These are phyloP conservation scores for Antechinus flavipes DNA, from an alignment of 2,113 vertebrate genomes.

Conservation along the genomic window DNA sequence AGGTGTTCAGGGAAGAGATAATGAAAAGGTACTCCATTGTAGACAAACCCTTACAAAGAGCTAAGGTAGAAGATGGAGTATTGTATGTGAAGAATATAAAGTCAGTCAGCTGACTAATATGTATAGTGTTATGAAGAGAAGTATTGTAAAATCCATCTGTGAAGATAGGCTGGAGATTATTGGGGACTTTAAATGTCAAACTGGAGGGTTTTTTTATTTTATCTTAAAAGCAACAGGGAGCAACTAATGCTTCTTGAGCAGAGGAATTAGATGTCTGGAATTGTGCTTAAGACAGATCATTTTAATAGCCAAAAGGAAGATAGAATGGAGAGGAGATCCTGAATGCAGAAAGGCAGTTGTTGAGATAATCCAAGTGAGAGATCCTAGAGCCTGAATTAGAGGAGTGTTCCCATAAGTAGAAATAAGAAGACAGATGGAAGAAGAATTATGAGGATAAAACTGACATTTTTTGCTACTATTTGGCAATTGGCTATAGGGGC, in stretches of 20 bases:
- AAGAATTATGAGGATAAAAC: background rate
- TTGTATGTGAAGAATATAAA: background rate
- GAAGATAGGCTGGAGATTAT: background rate
- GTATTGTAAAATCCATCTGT: background rate
- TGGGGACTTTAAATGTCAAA: background rate
- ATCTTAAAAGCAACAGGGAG: background rate
- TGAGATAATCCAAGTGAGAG: background rate
- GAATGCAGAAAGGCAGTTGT: background rate
- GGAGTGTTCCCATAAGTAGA: background rate
- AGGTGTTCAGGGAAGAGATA: background rate
- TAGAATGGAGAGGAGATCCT: background rate
- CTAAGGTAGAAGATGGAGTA: background rate
- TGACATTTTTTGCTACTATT: background rate
- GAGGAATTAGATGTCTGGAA: background rate
- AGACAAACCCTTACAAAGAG: background rate
- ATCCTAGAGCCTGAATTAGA: background rate
- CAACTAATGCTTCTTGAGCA: background rate
- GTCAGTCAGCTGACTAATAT: background rate
- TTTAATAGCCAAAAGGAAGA: background rate
- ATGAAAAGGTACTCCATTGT: background rate
- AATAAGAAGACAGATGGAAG: background rate
- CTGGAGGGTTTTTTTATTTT: background rate
- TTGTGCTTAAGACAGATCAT: background rate
- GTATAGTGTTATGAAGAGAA: background rate
- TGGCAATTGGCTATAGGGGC: background rate